Conservation (phyloP, 2,888 invertebrate species). For the Aporophyla nigra region DNA sequence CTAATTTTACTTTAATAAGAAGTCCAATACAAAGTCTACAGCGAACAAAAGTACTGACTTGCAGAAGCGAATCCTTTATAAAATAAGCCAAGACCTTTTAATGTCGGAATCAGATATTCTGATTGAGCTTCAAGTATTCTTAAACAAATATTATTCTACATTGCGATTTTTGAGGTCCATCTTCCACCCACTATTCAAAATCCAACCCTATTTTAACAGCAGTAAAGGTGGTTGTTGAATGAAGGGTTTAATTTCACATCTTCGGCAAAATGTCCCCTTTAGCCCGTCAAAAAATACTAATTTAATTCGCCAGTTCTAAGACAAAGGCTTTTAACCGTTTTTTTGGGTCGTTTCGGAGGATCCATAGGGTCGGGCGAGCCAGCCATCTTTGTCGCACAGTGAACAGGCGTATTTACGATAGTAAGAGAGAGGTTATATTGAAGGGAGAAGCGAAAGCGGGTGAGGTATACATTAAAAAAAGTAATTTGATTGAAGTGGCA, state of each 20-base stretch:
- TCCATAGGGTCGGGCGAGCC: constrained; percentile 37
- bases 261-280: constrained; percentile 40
- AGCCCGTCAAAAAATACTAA: constrained; percentile 66
- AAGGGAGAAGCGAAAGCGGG: neutral
- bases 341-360: constrained; percentile 49
- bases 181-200: neutral
- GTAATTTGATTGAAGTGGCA: neutral
- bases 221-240: constrained; percentile 17
- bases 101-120: constrained; percentile 63
- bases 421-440: neutral
- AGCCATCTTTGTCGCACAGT: constrained; percentile 46
- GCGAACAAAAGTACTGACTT: neutral
- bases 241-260: constrained; percentile 8
- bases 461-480: neutral
- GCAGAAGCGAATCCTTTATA: constrained; percentile 20
- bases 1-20: neutral
- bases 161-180: constrained; percentile 52
- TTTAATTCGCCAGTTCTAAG: constrained; percentile 63
- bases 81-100: constrained; percentile 52
- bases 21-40: neutral
- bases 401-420: constrained; percentile 40
- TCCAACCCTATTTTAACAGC: neutral
- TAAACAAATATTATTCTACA: constrained; percentile 62
- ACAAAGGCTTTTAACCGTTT: constrained; percentile 64
- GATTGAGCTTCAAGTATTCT: constrained; percentile 65